phyloP scores from a whole-genome alignment of 2,888 invertebrate species.

The Atethmia centrago region DNA sequence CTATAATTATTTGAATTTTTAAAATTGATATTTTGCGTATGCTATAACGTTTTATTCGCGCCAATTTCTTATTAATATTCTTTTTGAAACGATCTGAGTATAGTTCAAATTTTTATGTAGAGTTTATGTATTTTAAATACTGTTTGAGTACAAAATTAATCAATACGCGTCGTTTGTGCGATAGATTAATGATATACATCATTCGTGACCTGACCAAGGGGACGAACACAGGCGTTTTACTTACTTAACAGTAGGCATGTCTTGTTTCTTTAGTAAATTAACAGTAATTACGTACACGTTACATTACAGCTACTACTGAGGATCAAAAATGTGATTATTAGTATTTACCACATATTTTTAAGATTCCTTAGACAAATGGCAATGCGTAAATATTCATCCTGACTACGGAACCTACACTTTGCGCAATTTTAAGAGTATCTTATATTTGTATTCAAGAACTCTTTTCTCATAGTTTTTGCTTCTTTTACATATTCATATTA shows the following conservation, averaged over 20 bases:
- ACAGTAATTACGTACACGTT: neutral
- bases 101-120: constrained; percentile 53
- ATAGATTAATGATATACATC: constrained; percentile 1
- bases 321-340: too few species aligned
- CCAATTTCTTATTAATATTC: constrained; percentile 55
- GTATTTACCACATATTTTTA: neutral
- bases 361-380: neutral
- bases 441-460: neutral
- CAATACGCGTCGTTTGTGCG: constrained; percentile 7
- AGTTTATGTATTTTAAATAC: neutral
- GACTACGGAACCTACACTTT: neutral
- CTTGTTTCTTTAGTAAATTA: neutral
- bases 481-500: neutral
- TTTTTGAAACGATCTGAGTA: constrained; percentile 32
- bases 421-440: neutral
- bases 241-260: neutral
- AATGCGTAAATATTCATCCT: neutral
- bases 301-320: neutral
- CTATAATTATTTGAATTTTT: constrained; percentile 41
- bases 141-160: constrained; percentile 3
- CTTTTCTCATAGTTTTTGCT: neutral
- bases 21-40: constrained; percentile 1
- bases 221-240: constrained; percentile 12
- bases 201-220: neutral
- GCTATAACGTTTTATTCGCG: constrained; percentile 67